Evolutionary conservation across 2,113 vertebrate genomes (phyloP).

Genomic region (Seriola quinqueradiata): DNA sequence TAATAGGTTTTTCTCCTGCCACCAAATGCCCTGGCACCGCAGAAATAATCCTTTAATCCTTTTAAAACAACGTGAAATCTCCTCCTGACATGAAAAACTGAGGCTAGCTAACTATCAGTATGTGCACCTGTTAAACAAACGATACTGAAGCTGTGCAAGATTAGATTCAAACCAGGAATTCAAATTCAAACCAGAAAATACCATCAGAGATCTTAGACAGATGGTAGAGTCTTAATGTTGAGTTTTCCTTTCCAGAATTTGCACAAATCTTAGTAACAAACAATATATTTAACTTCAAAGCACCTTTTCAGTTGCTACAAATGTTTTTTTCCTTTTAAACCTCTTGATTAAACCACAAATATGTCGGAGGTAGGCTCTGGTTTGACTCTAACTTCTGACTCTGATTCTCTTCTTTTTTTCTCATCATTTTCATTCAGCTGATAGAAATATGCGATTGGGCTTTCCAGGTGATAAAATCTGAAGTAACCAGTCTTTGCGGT

Average conservation of each 20-base stretch:
- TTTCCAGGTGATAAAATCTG: neutral
- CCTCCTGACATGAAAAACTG: neutral
- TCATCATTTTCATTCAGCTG: neutral
- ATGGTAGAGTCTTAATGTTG: neutral
- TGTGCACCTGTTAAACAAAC: neutral
- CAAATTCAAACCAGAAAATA: neutral
- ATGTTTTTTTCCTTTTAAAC: neutral
- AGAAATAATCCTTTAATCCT: neutral
- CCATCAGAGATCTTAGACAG: neutral
- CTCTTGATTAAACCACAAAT: neutral
- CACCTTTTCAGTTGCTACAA: neutral
- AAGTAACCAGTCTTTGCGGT: neutral
- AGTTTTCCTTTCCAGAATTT: too few relatives aligned
- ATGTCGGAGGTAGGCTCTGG: neutral
- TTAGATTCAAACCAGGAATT: neutral
- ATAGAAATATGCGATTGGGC: conserved; percentile 6
- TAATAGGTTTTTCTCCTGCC: neutral
- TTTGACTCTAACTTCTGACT: neutral
- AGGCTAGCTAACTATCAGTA: neutral
- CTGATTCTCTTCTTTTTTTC: neutral
- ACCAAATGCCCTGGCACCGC: neutral
- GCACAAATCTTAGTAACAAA: neutral
- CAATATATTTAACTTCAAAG: neutral
- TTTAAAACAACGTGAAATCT: neutral
- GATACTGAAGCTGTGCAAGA: neutral